Conservation (phyloP, 2,888 invertebrate genomes). For the Tiliacea citrago region DNA sequence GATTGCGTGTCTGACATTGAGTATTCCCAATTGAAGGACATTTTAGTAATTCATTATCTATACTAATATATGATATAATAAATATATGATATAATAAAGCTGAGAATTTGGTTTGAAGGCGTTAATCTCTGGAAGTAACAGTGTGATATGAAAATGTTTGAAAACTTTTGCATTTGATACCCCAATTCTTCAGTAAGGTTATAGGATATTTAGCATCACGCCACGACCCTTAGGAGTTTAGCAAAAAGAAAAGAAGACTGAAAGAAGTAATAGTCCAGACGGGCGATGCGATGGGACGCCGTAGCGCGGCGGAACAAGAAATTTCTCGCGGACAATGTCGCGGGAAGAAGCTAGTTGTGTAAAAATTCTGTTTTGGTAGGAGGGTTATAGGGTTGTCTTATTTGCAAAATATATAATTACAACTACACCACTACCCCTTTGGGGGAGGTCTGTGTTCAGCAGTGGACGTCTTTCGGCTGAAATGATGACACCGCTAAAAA, state of each 20-base stretch:
- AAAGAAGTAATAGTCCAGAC: too few species aligned
- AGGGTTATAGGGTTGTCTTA: neutral
- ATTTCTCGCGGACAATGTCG: too few species aligned
- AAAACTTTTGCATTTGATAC: neutral
- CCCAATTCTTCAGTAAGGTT: neutral
- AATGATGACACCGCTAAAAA: neutral
- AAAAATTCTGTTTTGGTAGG: neutral
- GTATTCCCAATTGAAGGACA: slow-evolving; percentile 31
- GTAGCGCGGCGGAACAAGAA: too few species aligned
- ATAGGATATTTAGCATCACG: too few species aligned
- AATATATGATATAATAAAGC: neutral
- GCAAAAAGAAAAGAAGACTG: neutral
- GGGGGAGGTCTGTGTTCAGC: too few species aligned
- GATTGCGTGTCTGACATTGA: slow-evolving; percentile 55
- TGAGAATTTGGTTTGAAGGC: neutral
- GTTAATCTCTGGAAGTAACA: neutral
- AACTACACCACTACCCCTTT: too few species aligned
- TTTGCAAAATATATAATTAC: neutral
- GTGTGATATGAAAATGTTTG: neutral
- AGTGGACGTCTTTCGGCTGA: too few species aligned
- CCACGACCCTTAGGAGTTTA: neutral
- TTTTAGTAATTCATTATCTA: neutral
- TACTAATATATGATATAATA: neutral
- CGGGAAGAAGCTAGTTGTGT: too few species aligned
- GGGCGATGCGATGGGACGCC: too few species aligned